These are phyloP conservation scores for Malurus leucopterus DNA, from an alignment of 2,797 vertebrate species.

Conservation along the genomic window DNA sequence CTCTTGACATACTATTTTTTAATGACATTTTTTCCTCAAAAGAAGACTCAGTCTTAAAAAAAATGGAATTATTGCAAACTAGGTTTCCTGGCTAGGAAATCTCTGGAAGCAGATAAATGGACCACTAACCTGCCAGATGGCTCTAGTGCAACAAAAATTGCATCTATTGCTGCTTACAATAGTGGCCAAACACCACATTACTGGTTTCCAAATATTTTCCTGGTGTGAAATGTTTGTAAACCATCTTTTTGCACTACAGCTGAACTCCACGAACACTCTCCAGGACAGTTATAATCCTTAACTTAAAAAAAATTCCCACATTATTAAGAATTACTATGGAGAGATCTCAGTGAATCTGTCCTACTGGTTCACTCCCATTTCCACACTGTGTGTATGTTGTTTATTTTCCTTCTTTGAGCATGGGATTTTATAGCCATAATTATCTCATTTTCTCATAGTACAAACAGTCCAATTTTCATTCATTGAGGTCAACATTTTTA, in stretches of 20 bases:
- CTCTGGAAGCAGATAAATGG: not conserved
- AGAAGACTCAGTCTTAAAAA: not conserved
- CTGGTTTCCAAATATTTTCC: not conserved
- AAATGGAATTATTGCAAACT: not conserved
- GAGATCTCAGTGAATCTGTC: not conserved
- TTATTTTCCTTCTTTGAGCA: slow-evolving; percentile 23
- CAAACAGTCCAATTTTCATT: not conserved
- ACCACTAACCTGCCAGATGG: not conserved
- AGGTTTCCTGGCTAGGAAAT: not conserved
- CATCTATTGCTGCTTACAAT: not conserved
- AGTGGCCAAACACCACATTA: not conserved
- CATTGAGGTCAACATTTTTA: not conserved
- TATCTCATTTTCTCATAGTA: slow-evolving; percentile 24
- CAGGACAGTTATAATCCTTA: not conserved
- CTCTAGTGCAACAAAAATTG: not conserved
- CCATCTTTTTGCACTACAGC: not conserved
- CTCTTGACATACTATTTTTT: not conserved
- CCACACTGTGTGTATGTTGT: not conserved
- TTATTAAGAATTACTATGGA: not conserved
- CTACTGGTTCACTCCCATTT: not conserved
- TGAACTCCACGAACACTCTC: not conserved
- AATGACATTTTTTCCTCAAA: not conserved
- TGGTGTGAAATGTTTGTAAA: slow-evolving; percentile 6
- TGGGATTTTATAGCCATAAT: slow-evolving; percentile 13
- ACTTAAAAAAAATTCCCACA: not conserved